phyloP scores from a whole-genome alignment of 2,888 invertebrate species.

The Amphipyra berbera region DNA sequence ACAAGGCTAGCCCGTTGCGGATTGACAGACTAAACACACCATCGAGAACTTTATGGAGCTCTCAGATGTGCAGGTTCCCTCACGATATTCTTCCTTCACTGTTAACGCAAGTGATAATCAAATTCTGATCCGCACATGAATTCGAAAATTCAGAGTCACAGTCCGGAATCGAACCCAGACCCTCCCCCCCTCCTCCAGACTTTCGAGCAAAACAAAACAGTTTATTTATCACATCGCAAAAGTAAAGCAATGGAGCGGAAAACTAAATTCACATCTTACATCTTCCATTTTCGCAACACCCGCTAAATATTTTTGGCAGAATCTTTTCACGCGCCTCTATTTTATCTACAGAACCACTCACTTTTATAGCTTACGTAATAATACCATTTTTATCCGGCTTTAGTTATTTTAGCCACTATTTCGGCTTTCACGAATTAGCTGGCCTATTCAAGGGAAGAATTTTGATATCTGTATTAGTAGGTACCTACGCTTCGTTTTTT shows the following conservation, averaged over 20 bases:
- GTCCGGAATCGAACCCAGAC: too few species aligned
- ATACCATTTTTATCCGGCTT: slow-evolving; percentile 16
- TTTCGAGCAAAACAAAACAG: not conserved
- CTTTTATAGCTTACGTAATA: slow-evolving; percentile 33
- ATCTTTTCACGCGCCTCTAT: slow-evolving; percentile 10
- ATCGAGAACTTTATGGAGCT: too few species aligned
- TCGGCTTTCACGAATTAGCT: not conserved
- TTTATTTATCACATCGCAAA: slow-evolving; percentile 17
- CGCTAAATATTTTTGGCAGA: slow-evolving; percentile 15
- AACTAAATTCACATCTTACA: slow-evolving; percentile 13
- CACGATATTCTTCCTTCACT: too few species aligned
- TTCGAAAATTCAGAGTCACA: too few species aligned
- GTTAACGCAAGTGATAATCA: too few species aligned
- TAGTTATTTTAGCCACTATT: slow-evolving; percentile 14
- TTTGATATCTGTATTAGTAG: not conserved
- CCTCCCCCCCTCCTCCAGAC: too few species aligned
- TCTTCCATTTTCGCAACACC: slow-evolving; percentile 9
- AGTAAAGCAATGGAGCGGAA: slow-evolving; percentile 19
- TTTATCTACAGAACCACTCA: slow-evolving; percentile 46
- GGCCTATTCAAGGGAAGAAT: not conserved
- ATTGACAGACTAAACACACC: too few species aligned
- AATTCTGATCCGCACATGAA: too few species aligned
- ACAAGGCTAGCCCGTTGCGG: too few species aligned
- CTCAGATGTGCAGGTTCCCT: too few species aligned
- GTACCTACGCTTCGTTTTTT: too few species aligned